These are phyloP conservation scores for Ophiothrix spiculata DNA, from an alignment of 35 echinoderm and acorn worm genomes.

Conservation along the genomic window DNA sequence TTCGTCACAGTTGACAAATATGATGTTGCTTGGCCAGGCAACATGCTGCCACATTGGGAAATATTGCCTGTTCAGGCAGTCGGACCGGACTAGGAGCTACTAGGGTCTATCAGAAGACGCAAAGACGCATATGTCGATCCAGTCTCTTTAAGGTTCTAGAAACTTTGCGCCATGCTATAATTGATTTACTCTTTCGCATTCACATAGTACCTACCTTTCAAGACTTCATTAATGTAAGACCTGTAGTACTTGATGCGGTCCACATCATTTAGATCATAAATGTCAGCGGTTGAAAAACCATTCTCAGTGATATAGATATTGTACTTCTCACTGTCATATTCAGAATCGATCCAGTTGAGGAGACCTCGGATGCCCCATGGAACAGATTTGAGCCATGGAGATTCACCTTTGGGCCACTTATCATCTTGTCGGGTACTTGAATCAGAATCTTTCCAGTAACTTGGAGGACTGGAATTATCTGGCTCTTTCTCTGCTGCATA, in stretches of 20 bases:
- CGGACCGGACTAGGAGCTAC: neutral
- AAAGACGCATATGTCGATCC: neutral
- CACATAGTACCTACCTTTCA: conserved; percentile 69
- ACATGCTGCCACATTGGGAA: no score
- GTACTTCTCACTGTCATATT: conserved; percentile 74
- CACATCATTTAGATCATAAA: conserved; percentile 48
- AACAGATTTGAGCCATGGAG: conserved; percentile 65
- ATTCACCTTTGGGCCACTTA: conserved; percentile 64
- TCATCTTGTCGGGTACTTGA: conserved; percentile 40
- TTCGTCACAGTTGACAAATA: no score
- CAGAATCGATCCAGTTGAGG: conserved; percentile 76
- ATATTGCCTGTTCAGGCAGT: no score
- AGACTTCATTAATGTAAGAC: conserved; percentile 71
- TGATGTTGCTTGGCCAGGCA: no score
- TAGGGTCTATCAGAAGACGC: neutral
- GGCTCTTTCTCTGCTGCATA: conserved; percentile 18
- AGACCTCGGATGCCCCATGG: conserved; percentile 86
- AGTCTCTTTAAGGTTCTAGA: neutral
- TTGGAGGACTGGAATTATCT: conserved; percentile 20
- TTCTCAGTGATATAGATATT: conserved; percentile 97
- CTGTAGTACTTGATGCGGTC: conserved; percentile 55
- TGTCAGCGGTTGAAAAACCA: conserved; percentile 62
- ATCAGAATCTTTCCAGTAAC: conserved; percentile 56
- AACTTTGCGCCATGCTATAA: neutral
- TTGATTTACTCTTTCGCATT: neutral